These are phyloP conservation scores for Trachelus stipa DNA, from an alignment of 2,888 invertebrate genomes.

Conservation along the genomic window DNA sequence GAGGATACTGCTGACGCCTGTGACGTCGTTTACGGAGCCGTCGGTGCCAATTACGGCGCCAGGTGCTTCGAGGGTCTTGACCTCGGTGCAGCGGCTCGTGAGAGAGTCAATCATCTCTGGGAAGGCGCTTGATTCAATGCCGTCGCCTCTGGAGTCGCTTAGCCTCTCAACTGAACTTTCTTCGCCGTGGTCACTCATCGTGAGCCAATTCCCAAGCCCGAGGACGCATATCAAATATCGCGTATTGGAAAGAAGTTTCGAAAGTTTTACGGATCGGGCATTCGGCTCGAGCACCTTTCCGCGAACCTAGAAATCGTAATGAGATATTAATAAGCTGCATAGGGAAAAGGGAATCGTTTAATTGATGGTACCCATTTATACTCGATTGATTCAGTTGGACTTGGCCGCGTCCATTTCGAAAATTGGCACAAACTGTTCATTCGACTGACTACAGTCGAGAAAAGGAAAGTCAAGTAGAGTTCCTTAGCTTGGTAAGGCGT, in stretches of 20 bases:
- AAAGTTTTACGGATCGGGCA: constrained; percentile 79
- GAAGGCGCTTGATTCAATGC: constrained; percentile 71
- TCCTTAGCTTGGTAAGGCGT: neutral
- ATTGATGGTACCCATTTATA: neutral
- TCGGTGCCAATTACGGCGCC: constrained; percentile 64
- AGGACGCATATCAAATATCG: constrained; percentile 89
- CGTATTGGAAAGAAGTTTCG: constrained; percentile 81
- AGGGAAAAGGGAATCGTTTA: neutral
- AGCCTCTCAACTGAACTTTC: constrained; percentile 61
- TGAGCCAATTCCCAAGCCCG: constrained; percentile 83
- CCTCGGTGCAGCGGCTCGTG: constrained; percentile 82
- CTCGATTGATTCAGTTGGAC: neutral
- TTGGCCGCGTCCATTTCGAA: too few relatives aligned
- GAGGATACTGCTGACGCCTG: constrained; percentile 78
- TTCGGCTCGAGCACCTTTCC: constrained; percentile 81
- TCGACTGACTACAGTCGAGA: neutral
- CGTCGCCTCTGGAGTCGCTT: constrained; percentile 55
- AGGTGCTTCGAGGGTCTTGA: constrained; percentile 79
- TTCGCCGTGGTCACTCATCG: constrained; percentile 65
- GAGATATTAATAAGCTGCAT: neutral
- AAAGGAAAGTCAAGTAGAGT: neutral
- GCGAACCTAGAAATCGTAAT: constrained; percentile 72
- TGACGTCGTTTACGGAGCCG: constrained; percentile 66
- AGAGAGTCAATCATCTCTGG: constrained; percentile 77
- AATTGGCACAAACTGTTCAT: too few relatives aligned